phyloP scores from a whole-genome alignment of 1,140 invertebrate species.

The Leptinotarsa defecta region DNA sequence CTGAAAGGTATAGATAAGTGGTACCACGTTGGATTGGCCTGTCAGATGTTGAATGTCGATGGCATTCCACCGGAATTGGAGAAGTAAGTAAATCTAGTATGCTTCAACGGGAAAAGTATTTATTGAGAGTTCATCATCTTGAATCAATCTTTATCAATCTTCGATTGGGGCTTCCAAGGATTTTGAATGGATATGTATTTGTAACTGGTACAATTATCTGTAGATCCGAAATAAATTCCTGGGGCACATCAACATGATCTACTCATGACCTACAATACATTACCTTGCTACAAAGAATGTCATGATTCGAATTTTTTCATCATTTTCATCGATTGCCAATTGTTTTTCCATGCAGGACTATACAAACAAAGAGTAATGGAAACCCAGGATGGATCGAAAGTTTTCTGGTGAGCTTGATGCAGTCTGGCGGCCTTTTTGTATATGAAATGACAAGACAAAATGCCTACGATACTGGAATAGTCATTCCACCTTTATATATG shows the following conservation, averaged over 20 bases:
- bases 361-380: slow-evolving; percentile 64
- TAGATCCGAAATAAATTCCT: too few species aligned
- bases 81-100: slow-evolving; percentile 56
- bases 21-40: slow-evolving; percentile 64
- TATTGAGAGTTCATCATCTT: not conserved
- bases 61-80: slow-evolving; percentile 66
- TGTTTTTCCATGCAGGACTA: slow-evolving; percentile 55
- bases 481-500: slow-evolving; percentile 56
- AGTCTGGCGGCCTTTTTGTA: slow-evolving; percentile 59
- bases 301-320: too few species aligned
- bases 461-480: slow-evolving; percentile 54
- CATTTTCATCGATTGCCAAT: too few species aligned
- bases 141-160: too few species aligned
- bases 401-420: slow-evolving; percentile 63
- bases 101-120: not conserved
- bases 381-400: slow-evolving; percentile 70
- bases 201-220: too few species aligned
- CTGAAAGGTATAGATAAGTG: slow-evolving; percentile 58
- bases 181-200: too few species aligned
- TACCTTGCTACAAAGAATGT: too few species aligned
- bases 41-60: slow-evolving; percentile 65
- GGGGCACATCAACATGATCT: too few species aligned
- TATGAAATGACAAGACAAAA: slow-evolving; percentile 51
- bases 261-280: too few species aligned
- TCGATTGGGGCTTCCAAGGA: too few species aligned